These are phyloP conservation scores for Magallana nippona DNA, from an alignment of 2,888 invertebrate genomes.

Conservation along the genomic window DNA sequence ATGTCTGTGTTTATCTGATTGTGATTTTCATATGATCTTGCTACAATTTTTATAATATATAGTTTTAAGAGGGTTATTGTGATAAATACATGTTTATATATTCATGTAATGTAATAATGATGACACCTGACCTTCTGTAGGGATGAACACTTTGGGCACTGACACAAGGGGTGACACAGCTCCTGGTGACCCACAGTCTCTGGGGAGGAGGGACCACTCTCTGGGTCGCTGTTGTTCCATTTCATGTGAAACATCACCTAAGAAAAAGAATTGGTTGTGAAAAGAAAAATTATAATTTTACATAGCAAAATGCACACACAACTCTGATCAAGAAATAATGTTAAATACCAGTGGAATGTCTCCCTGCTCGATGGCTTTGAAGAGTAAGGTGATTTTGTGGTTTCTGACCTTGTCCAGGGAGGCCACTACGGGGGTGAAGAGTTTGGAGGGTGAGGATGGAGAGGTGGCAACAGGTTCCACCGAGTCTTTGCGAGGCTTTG, in stretches of 20 bases:
- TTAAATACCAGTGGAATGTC: constrained; percentile 74
- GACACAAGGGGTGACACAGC: constrained; percentile 78
- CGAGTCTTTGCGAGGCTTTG: constrained; percentile 38
- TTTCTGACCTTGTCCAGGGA: constrained; percentile 63
- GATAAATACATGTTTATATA: too few species aligned
- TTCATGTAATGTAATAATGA: too few species aligned
- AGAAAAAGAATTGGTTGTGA: background rate
- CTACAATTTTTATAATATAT: too few species aligned
- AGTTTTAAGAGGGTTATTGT: too few species aligned
- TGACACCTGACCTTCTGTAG: constrained; percentile 70
- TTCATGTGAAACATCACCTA: constrained; percentile 34
- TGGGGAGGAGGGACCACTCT: background rate
- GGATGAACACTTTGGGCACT: constrained; percentile 75
- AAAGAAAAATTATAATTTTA: background rate
- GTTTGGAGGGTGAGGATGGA: constrained; percentile 50
- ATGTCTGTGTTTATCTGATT: too few species aligned
- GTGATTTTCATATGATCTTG: too few species aligned
- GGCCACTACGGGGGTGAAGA: constrained; percentile 60
- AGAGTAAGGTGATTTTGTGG: constrained; percentile 69
- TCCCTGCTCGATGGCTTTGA: constrained; percentile 73
- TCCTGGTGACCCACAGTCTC: constrained; percentile 2
- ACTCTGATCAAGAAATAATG: background rate
- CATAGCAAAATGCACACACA: background rate
- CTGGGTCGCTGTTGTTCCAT: constrained; percentile 12
- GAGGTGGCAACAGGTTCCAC: constrained; percentile 36